Evolutionary conservation across 2,888 invertebrate species (phyloP).

Genomic region (Chironomus tentans): DNA sequence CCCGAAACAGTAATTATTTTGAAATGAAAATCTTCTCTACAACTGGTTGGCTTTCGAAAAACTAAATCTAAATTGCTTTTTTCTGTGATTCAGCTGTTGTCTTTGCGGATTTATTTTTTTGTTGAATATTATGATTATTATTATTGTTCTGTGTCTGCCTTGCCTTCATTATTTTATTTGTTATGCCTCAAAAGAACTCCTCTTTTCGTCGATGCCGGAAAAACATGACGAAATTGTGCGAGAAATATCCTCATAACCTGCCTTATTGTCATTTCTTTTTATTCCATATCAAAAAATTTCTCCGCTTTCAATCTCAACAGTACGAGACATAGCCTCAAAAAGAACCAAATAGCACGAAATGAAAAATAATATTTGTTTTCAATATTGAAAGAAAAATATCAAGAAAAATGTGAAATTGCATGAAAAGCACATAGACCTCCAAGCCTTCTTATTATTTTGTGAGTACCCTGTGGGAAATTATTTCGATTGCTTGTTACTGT

Average conservation of each 20-base stretch:
- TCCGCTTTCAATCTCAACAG: no score
- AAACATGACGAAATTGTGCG: no score
- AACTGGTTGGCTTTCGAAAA: neutral
- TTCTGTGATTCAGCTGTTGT: neutral
- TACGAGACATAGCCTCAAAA: no score
- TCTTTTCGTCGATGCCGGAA: no score
- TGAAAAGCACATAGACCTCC: neutral
- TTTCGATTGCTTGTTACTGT: no score
- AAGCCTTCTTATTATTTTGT: neutral
- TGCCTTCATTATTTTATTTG: no score
- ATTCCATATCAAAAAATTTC: no score
- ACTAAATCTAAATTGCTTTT: neutral
- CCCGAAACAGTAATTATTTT: slow-evolving; percentile 5
- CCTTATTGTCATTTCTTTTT: no score
- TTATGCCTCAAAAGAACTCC: no score
- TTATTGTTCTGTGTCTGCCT: no score
- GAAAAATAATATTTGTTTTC: slow-evolving; percentile 24
- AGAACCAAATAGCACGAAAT: neutral
- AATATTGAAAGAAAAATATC: neutral
- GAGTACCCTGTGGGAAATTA: no score
- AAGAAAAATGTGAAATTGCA: neutral
- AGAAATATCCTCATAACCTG: no score
- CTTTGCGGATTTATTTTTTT: neutral
- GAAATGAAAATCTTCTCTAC: neutral
- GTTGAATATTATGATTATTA: neutral